Evolutionary conservation across 2,797 vertebrate species (phyloP).

Genomic region (Microctenopoma lineatum): DNA sequence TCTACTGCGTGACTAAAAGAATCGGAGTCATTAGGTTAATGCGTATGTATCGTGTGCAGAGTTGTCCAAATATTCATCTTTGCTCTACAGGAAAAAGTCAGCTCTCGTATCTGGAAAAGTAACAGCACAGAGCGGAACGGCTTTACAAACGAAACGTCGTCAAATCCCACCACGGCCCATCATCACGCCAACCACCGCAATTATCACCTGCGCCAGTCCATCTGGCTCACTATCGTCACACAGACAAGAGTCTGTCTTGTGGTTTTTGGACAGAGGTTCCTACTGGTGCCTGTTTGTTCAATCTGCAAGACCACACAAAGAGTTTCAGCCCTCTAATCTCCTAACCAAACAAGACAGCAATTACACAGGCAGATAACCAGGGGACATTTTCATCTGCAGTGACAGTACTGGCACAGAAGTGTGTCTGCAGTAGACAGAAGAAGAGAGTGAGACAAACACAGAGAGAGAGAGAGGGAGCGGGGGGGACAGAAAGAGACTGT

Average conservation of each 20-base stretch:
- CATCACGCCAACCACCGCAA: constrained; percentile 66
- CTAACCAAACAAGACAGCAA: constrained; percentile 89
- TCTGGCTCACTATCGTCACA: constrained; percentile 67
- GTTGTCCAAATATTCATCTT: constrained; percentile 30
- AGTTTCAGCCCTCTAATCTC: constrained; percentile 86
- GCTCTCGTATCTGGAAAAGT: constrained; percentile 46
- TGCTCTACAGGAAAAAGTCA: constrained; percentile 30
- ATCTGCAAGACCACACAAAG: constrained; percentile 87
- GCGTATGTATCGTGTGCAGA: constrained; percentile 18
- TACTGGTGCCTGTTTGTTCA: constrained; percentile 84
- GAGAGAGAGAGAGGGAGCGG: background rate
- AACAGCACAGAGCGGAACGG: constrained; percentile 28
- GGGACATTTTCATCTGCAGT: constrained; percentile 84
- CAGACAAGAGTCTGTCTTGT: constrained; percentile 67
- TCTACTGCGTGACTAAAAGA: constrained; percentile 9
- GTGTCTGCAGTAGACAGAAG: constrained; percentile 73
- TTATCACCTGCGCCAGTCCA: constrained; percentile 79
- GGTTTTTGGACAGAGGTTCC: constrained; percentile 73
- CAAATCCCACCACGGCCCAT: constrained; percentile 60
- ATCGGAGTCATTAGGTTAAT: constrained; percentile 19
- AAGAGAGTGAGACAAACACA: constrained; percentile 44
- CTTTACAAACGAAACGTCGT: constrained; percentile 60
- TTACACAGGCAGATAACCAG: constrained; percentile 87
- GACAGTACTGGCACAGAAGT: constrained; percentile 80
- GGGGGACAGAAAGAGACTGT: constrained; percentile 49